Evolutionary conservation across 2,888 invertebrate genomes (phyloP), one percentile per base, ranked within the genome.

Genomic region (Fragum fragum): DNA sequence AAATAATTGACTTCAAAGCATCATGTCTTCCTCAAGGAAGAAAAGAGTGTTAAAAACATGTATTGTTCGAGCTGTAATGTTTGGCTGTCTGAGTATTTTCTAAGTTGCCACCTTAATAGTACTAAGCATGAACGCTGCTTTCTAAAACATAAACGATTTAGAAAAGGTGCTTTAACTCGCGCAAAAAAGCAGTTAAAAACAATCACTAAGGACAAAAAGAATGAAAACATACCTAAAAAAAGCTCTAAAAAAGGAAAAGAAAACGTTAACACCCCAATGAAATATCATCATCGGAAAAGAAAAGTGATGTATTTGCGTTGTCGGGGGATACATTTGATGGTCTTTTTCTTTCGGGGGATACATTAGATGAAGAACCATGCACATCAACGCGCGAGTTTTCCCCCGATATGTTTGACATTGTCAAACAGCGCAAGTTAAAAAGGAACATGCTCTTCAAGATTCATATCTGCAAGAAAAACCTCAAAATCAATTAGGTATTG

Each of bases 401-500:
- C 11, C 59, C 59, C 28, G 59, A 59, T 59, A 9, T 59, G 26
- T 59, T 59, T 18, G 28, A 28, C 28, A 55, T 21, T 21, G n/a
- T 21, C 21, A 55, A 55, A 21, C 59, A 59, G 28, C 16, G 28
- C 11, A 16, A 16, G 14, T 59, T 26, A 18, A 59, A 28, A 11
- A 26, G 9, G 59, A 28, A 59, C 59, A 59, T 16, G 28, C 21
- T 6, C 14, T 39, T 6, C 6, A 39, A 39, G 39, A 39, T 9
- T 39, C 39, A 14, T 6, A 39, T 39, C 6, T 39, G 6, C n/a
- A 11, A 55, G 39, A 32, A 66, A n/a, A 11, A n/a, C 66, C 66
- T n/a, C 66, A 66, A 36, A 66, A 66, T n/a, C 66, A 66, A n/a
- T 66, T 66, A 66, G 66, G 39, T 9, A 39, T 21, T 11, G 11